Evolutionary conservation across 2,888 invertebrate species (phyloP), one percentile per base, ranked within the genome.

Genomic region (Poecilobothrus nobilitatus): DNA sequence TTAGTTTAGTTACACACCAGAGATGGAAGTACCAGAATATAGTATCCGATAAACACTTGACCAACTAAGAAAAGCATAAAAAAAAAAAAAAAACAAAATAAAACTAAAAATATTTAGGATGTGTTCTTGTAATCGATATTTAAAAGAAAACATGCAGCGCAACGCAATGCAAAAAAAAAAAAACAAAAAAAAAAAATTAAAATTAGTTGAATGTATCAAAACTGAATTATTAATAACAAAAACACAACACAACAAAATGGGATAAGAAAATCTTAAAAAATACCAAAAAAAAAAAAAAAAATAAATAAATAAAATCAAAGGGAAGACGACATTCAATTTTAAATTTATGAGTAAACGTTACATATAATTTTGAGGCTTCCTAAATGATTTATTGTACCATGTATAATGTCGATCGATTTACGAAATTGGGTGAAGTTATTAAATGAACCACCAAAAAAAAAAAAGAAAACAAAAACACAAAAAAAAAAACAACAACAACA

Each of bases 101-200:
- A 37, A 37, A 37, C 9, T 2, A 53, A 53, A 18, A 53, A 18
- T 9, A 18, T 53, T 53, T 53, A 53, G 53, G 53, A 53, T 53
- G 53, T 53, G 53, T 53, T 53, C 53, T 18, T 53, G 53, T 53
- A 53, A 53, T 53, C 53, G 53, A 53, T 53, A 53, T 53, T 53
- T 53, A 53, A 53, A 53, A n/a, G 53, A 53, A 53, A 53, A 53
- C 53, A 53, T 53, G 53, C 53, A 53, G 53, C n/a, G 53, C 53
- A 18, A 18, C n/a, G 53, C 53, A 53, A 53, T 6, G 53, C 53
- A 53, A 53, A 2, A 1, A 9, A 6, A 53, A 53, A 53, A 9
- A 41, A 41, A 12, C 4, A 41, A 41, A 41, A 41, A 41, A 3
- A 9, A 41, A 41, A 53, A 18, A 18, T n/a, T 12, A 18, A 53